Conservation (phyloP, 2,797 vertebrate genomes). For the Mycteria americana region DNA sequence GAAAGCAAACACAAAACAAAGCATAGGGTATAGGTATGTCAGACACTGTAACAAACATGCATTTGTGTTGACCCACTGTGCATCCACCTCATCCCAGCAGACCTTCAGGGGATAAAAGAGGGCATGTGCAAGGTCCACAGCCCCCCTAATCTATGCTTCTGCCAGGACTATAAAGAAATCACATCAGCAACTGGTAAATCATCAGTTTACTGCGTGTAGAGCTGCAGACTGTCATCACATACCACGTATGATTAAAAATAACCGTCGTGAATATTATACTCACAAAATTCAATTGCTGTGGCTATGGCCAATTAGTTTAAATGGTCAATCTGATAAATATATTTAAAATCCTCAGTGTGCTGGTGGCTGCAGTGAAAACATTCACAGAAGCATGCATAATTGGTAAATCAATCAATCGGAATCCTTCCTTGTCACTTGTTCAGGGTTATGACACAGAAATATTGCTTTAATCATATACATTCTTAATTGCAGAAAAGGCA, state of each 20-base stretch:
- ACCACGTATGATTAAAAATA: neutral
- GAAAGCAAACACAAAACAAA: neutral
- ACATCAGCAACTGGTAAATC: neutral
- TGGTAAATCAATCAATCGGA: neutral
- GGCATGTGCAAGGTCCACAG: neutral
- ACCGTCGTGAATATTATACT: neutral
- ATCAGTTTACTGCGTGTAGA: neutral
- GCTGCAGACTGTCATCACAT: neutral
- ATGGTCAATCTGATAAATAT: neutral
- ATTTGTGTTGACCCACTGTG: neutral
- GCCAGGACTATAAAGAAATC: neutral
- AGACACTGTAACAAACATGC: neutral
- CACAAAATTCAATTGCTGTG: neutral
- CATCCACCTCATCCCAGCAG: neutral
- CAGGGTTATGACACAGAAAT: neutral
- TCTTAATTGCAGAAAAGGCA: neutral
- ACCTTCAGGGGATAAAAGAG: neutral
- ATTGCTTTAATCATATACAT: neutral
- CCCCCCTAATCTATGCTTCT: neutral
- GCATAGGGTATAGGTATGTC: neutral
- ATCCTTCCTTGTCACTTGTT: neutral
- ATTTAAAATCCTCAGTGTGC: neutral
- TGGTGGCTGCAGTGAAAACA: neutral
- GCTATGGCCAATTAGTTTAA: neutral
- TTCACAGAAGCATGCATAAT: neutral